Evolutionary conservation across 2,888 invertebrate genomes (phyloP), one percentile per base, ranked within the genome.

Genomic region (Lepeophtheirus nordmannii): DNA sequence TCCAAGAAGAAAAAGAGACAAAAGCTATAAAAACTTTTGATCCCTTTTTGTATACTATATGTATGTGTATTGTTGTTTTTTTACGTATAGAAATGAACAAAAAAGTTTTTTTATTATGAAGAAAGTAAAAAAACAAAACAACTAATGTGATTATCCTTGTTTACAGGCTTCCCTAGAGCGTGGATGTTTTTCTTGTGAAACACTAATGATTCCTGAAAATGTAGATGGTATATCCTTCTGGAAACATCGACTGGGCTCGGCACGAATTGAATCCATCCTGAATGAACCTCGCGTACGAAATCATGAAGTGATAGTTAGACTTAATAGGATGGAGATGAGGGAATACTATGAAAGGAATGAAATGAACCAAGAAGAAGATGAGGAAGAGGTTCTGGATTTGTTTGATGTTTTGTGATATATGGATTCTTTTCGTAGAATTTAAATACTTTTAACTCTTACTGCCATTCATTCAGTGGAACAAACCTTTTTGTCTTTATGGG

Each of bases 111-210:
- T 7, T 30, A 30, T 30, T 30, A 30, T 30, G 30, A 5, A 30
- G 30, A 7, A 30, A 30, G 7, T 5, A 30, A 30, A 30, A 2
- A 30, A 30, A 30, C 2, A 30, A 30, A 30, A 30, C 3, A 30
- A 7, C 30, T 30, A 30, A 30, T 30, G 30, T 30, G 7, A 30
- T 30, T 30, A 30, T 30, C 30, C 30, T 30, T 30, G 30, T 30
- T 30, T 30, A 30, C 63, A 63, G 63, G 41, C 63, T 12, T 46
- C 46, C 8, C 38, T 63, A 12, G 63, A 63, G 20, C 63, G 63
- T 22, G 63, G 63, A 17, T 63, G 63, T 22, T 63, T 63, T 30
- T 63, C 63, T n/a, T 63, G 63, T 56, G 63, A 63, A 30, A 46
- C 46, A 17, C 38, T 63, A n/a, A 41, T 63, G 20, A 63, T 63